Conservation (phyloP, 2,888 invertebrate species). For the Drosophila picticornis region DNA sequence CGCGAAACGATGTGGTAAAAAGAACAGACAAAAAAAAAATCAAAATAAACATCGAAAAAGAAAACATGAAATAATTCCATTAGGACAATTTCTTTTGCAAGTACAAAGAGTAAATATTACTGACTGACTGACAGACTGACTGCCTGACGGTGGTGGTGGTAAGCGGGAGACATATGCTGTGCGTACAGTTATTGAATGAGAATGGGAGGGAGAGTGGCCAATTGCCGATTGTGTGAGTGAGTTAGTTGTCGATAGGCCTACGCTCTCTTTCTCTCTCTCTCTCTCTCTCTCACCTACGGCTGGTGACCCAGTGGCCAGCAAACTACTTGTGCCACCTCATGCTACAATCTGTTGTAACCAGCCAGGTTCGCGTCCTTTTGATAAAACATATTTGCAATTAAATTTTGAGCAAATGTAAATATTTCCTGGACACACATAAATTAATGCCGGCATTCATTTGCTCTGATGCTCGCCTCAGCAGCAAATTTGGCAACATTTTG, state of each 20-base stretch:
- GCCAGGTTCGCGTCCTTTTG: conserved; percentile 1
- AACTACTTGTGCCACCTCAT: conserved; percentile 1
- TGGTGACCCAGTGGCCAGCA: conserved; percentile 55
- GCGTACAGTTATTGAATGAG: conserved; percentile 39
- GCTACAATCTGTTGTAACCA: not conserved
- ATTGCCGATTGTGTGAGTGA: not conserved
- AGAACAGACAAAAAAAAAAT: conserved; percentile 5
- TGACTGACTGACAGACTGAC: conserved; percentile 11
- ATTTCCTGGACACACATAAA: conserved; percentile 59
- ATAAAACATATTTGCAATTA: conserved; percentile 54
- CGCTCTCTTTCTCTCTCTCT: not conserved
- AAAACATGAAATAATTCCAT: conserved; percentile 83
- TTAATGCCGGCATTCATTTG: conserved; percentile 44
- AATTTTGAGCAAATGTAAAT: conserved; percentile 64
- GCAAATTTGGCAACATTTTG: conserved; percentile 55
- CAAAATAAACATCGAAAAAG: conserved; percentile 30
- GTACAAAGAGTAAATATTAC: conserved; percentile 83
- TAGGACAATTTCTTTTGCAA: conserved; percentile 84
- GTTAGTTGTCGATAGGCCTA: conserved; percentile 15
- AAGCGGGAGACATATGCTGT: conserved; percentile 21
- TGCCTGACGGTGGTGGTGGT: not conserved
- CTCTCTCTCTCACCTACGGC: not conserved
- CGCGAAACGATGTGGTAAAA: conserved; percentile 8
- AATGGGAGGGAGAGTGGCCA: not conserved
- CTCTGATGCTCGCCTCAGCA: conserved; percentile 48